These are phyloP conservation scores for Paramacrobiotus metropolitanus DNA, from an alignment of 1,140 invertebrate species.

Conservation along the genomic window DNA sequence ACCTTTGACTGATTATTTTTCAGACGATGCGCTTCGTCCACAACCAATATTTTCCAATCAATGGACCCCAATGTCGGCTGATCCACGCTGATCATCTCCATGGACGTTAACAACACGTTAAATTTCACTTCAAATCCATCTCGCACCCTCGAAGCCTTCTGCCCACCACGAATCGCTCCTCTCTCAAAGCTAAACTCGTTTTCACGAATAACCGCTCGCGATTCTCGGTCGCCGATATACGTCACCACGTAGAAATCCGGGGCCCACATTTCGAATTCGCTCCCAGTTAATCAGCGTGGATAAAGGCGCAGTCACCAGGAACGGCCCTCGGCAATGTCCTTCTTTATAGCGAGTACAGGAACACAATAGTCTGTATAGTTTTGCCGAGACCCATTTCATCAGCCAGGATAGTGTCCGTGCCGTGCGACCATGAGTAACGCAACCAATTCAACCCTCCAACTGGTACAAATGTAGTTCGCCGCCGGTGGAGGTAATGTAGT, in stretches of 20 bases:
- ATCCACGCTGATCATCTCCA: slow-evolving; percentile 94
- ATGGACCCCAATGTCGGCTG: slow-evolving; percentile 88
- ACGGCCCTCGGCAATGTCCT: slow-evolving; percentile 92
- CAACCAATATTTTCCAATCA: slow-evolving; percentile 92
- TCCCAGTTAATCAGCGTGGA: slow-evolving; percentile 99
- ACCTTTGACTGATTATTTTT: slow-evolving; percentile 97
- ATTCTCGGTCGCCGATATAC: slow-evolving; percentile 95
- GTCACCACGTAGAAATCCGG: slow-evolving; percentile 98
- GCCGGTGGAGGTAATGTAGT: slow-evolving; percentile 58
- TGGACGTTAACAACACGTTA: slow-evolving; percentile 90
- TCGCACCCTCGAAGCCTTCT: slow-evolving; percentile 58
- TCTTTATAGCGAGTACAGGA: slow-evolving; percentile 76
- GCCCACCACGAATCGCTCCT: slow-evolving; percentile 54
- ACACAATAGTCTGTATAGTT: slow-evolving; percentile 95
- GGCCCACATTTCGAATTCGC: slow-evolving; percentile 97
- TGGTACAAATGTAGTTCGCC: slow-evolving; percentile 93
- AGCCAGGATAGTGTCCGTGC: slow-evolving; percentile 90
- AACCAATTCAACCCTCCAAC: slow-evolving; percentile 65
- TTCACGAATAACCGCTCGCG: slow-evolving; percentile 66
- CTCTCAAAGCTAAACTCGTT: slow-evolving; percentile 96
- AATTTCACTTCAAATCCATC: slow-evolving; percentile 63
- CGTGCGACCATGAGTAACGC: slow-evolving; percentile 85
- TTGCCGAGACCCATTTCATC: slow-evolving; percentile 99
- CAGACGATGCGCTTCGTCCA: slow-evolving; percentile 93
- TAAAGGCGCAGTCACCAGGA: slow-evolving; percentile 76